Evolutionary conservation across 2,888 invertebrate genomes (phyloP), one percentile per base, ranked within the genome.

Genomic region (Tachina grossa): DNA sequence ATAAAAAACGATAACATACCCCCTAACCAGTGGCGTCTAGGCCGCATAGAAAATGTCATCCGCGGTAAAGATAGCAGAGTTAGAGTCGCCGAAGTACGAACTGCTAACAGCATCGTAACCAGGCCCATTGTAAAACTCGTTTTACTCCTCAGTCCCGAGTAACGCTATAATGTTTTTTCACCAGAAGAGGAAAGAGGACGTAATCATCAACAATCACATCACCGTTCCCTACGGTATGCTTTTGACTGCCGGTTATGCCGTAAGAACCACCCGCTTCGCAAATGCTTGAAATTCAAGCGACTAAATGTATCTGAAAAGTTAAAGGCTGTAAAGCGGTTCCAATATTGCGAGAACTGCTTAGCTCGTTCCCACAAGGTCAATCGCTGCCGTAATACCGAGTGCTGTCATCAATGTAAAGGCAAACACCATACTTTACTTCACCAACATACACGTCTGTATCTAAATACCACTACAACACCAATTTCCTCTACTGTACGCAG

Each of bases 281-380:
- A 45, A 11, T 59, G 39, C 8, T 4, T 16, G 5, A 22, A 16
- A 16, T 59, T 72, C 9, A 45, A 47, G 9, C n/a, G n/a, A n/a
- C n/a, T n/a, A n/a, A n/a, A n/a, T n/a, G n/a, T n/a, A n/a, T n/a
- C n/a, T 1, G 69, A 65, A 19, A 53, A 16, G 51, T 9, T 51
- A 51, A 16, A 51, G 31, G 6, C 43, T 13, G 19, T 69, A 8
- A 16, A 53, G 8, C 11, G 13, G 39, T 39, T 55, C 4, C 31
- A 16, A 14, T 69, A 69, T 11, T 72, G 47, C 14, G 43, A 57
- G 14, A 71, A 55, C 22, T 71, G 69, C 3, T 41, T 69, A n/a
- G 55, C 55, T 3, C 51, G 43, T 4, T 69, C 69, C 1, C 69
- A 69, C n/a, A n/a, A n/a, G 5, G 49, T 68, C 8, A 65, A 11